Conservation (phyloP, 2,797 vertebrate species). For the Lepidocolaptes lacrymiger region DNA sequence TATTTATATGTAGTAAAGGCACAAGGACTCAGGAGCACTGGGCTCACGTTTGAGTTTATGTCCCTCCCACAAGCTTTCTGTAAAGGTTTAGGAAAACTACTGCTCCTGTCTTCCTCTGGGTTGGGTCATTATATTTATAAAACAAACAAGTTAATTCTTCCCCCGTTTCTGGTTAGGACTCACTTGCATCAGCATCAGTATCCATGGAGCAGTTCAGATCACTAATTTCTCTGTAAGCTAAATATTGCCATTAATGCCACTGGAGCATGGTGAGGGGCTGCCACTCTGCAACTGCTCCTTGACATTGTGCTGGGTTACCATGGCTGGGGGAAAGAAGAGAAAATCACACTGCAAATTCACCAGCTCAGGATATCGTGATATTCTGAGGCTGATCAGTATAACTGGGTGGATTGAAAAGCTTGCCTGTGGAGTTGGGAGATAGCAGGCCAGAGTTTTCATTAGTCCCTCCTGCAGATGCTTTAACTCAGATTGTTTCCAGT, state of each 20-base stretch:
- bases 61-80: background rate
- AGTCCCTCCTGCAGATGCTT: background rate
- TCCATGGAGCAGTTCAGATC: background rate
- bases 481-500: conserved; percentile 32
- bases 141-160: background rate
- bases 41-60: background rate
- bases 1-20: background rate
- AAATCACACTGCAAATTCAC: background rate
- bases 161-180: background rate
- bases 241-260: background rate
- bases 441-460: background rate
- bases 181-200: background rate
- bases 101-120: background rate
- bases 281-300: background rate
- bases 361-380: background rate
- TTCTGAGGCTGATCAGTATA: background rate
- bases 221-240: background rate
- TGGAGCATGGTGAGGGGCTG: background rate
- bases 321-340: background rate
- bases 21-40: background rate
- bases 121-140: background rate
- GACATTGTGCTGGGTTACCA: background rate
- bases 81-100: background rate
- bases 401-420: background rate
- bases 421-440: background rate